A percentile compares a stretch with the other conserved stretches of the same genome.
These are phyloP conservation scores for Prorops nasuta DNA, from an alignment of 1,140 invertebrate genomes.

Conservation along the genomic window DNA sequence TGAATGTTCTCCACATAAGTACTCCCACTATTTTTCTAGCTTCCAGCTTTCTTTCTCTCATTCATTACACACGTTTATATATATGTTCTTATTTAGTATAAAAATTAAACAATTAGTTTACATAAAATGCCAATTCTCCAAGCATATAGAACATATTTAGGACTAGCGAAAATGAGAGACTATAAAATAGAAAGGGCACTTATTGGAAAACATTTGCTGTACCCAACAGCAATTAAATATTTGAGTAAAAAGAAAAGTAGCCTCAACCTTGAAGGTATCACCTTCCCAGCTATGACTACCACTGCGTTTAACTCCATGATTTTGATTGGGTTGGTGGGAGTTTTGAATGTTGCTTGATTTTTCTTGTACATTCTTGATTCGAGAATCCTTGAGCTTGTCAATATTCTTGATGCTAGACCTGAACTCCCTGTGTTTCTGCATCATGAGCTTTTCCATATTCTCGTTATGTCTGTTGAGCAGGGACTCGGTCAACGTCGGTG, in stretches of 20 bases:
- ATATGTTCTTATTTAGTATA: no score
- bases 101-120: no score
- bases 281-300: slow-evolving; percentile 34
- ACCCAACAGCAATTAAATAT: no score
- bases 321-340: slow-evolving; percentile 15
- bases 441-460: slow-evolving; percentile 75
- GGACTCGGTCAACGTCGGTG: slow-evolving; percentile 64
- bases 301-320: slow-evolving; percentile 37
- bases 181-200: no score
- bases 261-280: slow-evolving; percentile 33
- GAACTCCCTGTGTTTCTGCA: slow-evolving; percentile 68
- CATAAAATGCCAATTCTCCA: no score
- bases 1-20: no score
- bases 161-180: no score
- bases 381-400: slow-evolving; percentile 48
- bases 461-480: slow-evolving; percentile 70
- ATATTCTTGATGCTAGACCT: slow-evolving; percentile 57
- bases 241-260: neutral
- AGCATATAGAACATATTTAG: no score
- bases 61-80: no score
- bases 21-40: no score
- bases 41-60: no score
- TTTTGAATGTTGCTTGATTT: slow-evolving; percentile 19
- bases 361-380: slow-evolving; percentile 31
- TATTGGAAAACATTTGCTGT: no score